phyloP scores from a whole-genome alignment of 2,888 invertebrate genomes.

The Heliconius charithonia region DNA sequence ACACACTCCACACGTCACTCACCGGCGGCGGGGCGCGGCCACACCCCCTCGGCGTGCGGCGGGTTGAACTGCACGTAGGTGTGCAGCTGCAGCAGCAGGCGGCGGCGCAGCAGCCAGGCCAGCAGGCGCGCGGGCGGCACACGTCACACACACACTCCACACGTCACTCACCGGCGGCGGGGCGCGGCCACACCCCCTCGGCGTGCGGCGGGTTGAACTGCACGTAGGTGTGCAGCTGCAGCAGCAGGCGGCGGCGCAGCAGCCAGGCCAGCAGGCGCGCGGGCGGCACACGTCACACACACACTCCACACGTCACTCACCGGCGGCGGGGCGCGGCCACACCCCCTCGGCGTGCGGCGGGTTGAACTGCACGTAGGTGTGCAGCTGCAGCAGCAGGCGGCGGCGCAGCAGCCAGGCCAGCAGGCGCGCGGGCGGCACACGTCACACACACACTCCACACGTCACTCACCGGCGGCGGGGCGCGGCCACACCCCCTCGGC shows the following conservation, averaged over 20 bases:
- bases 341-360: constrained; percentile 68
- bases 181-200: constrained; percentile 68
- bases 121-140: constrained; percentile 86
- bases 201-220: constrained; percentile 86
- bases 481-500: constrained; percentile 65
- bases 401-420: constrained; percentile 97
- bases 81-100: constrained; percentile 94
- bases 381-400: constrained; percentile 92
- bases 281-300: constrained; percentile 50
- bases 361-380: constrained; percentile 92
- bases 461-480: constrained; percentile 82
- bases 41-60: constrained; percentile 64
- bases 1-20: constrained; percentile 71
- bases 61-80: constrained; percentile 94
- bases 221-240: constrained; percentile 97
- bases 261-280: constrained; percentile 96
- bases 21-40: constrained; percentile 81
- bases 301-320: constrained; percentile 65
- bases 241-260: constrained; percentile 92
- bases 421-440: constrained; percentile 84
- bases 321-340: constrained; percentile 77
- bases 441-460: constrained; percentile 66
- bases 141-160: too few species aligned
- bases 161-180: constrained; percentile 81
- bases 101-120: constrained; percentile 96